Evolutionary conservation across 2,797 vertebrate genomes (phyloP).

Genomic region (Muraenolepis orangiensis): DNA sequence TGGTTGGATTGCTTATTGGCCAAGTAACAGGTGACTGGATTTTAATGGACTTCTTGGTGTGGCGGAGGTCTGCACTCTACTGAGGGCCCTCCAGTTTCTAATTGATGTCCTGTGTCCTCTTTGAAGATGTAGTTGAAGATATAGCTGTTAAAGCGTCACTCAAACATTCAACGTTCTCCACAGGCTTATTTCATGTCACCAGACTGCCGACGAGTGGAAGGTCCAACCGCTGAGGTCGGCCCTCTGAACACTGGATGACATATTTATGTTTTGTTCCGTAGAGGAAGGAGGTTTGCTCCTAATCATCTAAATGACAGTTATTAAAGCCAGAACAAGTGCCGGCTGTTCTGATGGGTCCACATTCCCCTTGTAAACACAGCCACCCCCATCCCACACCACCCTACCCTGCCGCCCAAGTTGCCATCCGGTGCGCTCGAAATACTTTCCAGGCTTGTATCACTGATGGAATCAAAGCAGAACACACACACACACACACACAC

Average conservation of each 20-base stretch:
- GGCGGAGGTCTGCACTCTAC: too few relatives aligned
- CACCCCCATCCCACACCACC: not conserved
- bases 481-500: not conserved
- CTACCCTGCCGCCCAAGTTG: conserved; percentile 18
- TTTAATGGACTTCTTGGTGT: too few relatives aligned
- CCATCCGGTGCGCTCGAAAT: conserved; percentile 45
- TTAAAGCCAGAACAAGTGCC: conserved; percentile 23
- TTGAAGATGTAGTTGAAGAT: not conserved
- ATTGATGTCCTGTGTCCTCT: not conserved
- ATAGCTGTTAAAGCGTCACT: not conserved
- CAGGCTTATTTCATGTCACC: too few relatives aligned
- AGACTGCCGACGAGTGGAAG: not conserved
- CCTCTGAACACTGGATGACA: conserved; percentile 19
- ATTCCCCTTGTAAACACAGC: conserved; percentile 50
- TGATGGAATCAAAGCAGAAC: not conserved
- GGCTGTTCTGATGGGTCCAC: conserved; percentile 30
- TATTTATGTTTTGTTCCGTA: conserved; percentile 30
- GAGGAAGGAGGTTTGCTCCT: conserved; percentile 20
- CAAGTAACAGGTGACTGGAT: too few relatives aligned
- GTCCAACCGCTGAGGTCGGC: not conserved
- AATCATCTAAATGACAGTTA: conserved; percentile 33
- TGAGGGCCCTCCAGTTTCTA: too few relatives aligned
- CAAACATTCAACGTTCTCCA: not conserved
- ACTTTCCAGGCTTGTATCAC: conserved; percentile 50
- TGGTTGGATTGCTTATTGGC: too few relatives aligned